Conservation (phyloP, 2,888 invertebrate species). For the Saturnia pavonia region DNA sequence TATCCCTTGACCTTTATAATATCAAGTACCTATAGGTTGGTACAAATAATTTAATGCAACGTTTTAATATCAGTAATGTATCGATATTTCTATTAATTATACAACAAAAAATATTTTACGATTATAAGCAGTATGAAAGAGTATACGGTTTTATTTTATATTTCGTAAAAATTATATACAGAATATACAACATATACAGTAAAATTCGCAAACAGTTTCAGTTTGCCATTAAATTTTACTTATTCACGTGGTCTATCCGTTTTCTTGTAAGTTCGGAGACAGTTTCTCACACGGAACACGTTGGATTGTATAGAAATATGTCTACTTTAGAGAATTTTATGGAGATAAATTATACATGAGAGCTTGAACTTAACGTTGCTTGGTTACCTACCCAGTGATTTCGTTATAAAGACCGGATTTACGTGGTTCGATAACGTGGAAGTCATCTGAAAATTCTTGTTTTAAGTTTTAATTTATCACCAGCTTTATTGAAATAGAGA, state of each 20-base stretch:
- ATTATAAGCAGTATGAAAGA: too few species aligned
- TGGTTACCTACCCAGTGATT: neutral
- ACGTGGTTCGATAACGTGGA: neutral
- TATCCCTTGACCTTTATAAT: too few species aligned
- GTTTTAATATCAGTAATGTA: too few species aligned
- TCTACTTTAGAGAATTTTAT: constrained; percentile 3
- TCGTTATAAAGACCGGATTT: neutral
- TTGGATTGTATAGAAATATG: neutral
- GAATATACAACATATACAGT: neutral
- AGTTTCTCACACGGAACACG: neutral
- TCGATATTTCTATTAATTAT: too few species aligned
- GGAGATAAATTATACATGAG: constrained; percentile 4
- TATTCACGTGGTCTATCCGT: neutral
- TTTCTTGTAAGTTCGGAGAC: neutral
- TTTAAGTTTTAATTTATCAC: neutral
- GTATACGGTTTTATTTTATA: too few species aligned
- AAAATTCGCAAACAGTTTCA: neutral
- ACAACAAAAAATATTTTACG: too few species aligned
- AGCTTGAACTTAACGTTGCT: neutral
- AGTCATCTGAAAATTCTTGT: neutral
- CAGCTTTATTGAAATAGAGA: neutral
- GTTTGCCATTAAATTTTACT: constrained; percentile 1
- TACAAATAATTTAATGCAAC: too few species aligned
- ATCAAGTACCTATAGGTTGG: too few species aligned
- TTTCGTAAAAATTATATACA: neutral